Evolutionary conservation across 2,888 invertebrate species (phyloP).

Genomic region (Lasioglossum marginatum): DNA sequence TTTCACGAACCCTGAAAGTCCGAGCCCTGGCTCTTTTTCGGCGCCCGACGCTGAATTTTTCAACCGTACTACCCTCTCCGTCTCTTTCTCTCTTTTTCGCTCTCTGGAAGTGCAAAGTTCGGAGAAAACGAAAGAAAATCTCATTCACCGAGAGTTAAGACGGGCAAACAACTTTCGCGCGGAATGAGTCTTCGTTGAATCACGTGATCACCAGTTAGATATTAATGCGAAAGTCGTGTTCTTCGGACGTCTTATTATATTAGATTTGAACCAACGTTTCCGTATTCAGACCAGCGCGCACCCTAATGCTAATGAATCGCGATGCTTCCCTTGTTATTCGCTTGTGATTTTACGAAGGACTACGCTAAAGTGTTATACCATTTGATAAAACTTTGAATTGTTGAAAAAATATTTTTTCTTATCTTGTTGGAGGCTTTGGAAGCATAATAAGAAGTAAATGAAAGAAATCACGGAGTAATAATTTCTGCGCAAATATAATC

Average conservation of each 20-base stretch:
- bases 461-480: not conserved
- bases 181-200: not conserved
- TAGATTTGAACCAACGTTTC: not conserved
- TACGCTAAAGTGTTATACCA: not conserved
- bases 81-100: not conserved
- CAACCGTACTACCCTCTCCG: not conserved
- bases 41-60: not conserved
- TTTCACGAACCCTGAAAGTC: slow-evolving; percentile 32
- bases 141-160: not conserved
- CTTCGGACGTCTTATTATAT: not conserved
- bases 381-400: not conserved
- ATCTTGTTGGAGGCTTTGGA: not conserved
- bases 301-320: not conserved
- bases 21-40: slow-evolving; percentile 1
- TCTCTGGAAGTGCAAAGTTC: not conserved
- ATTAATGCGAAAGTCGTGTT: slow-evolving; percentile 1
- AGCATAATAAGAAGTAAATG: too few species aligned
- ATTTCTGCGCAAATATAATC: not conserved
- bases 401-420: not conserved
- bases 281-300: not conserved
- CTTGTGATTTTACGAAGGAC: not conserved
- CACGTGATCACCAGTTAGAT: not conserved
- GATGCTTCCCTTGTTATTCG: not conserved
- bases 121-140: not conserved
- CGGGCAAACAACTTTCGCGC: not conserved